Evolutionary conservation across 2,888 invertebrate species (phyloP), one percentile per base, ranked within the genome.

Genomic region (Phaedon cochleariae): DNA sequence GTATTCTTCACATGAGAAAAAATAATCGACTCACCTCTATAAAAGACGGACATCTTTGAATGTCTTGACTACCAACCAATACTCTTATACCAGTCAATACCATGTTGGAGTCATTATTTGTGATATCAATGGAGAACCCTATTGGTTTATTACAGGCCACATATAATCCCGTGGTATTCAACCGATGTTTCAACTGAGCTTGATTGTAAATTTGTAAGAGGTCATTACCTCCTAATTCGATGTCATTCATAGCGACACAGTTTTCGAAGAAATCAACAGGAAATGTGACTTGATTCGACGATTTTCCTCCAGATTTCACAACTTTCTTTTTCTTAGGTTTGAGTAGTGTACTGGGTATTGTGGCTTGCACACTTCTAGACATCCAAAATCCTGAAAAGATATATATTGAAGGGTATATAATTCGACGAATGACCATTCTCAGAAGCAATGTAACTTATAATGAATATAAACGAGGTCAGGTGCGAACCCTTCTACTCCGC

Each of bases 241-340:
- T 90, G 77, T 98, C 97, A 71, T 92, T 93, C 89, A 97, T 90
- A 9, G 91, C 89, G 60, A 93, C 92, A 81, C 97, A 97, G 80
- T 96, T 94, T 82, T 98, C 98, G 83, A 98, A 98, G 87, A 97
- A 98, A 81, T 98, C 98, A 37, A 97, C 92, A 0, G 97, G 96
- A 63, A 69, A 97, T 41, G 90, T 87, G 0, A 94, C 89, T 1
- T 89, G 86, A 31, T 90, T 90, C 1, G 88, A 86, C 75, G 90
- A 90, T 34, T 88, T 88, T 12, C 86, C 80, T 10, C 86, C 80
- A 74, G 90, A 88, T 3, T 86, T 82, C 0, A 85, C 79, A 70
- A 87, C 87, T 81, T 90, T 91, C 81, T 90, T 90, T 70, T 88
- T 86, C 22, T 84, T 80, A 7, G 86, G 84, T 75, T 84, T 85